Evolutionary conservation across 2,888 invertebrate species (phyloP).

Genomic region (Conus canariensis): DNA sequence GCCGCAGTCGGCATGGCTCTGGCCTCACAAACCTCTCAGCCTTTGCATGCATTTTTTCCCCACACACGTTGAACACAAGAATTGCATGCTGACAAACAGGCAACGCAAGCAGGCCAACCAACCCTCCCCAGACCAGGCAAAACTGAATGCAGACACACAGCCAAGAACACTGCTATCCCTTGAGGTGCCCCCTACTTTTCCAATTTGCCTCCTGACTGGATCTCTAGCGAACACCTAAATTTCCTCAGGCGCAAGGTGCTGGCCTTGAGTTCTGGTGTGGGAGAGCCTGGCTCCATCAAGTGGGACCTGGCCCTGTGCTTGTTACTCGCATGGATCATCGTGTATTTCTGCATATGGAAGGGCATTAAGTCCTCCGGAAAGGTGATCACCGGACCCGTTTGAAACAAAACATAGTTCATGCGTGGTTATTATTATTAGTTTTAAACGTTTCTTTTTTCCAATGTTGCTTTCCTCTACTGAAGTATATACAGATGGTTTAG

Average conservation of each 20-base stretch:
- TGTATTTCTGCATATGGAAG: conserved; percentile 79
- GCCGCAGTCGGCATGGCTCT: conserved; percentile 39
- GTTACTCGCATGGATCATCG: conserved; percentile 75
- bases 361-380: conserved; percentile 78
- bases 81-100: conserved; percentile 9
- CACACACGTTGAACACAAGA: conserved; percentile 13
- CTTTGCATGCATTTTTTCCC: conserved; percentile 22
- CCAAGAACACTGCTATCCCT: background rate
- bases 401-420: conserved; percentile 31
- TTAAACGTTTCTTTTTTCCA: background rate
- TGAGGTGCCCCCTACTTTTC: conserved; percentile 17
- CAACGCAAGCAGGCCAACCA: background rate
- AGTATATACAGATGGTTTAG: background rate
- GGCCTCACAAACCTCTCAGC: background rate
- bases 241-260: conserved; percentile 77
- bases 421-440: conserved; percentile 6
- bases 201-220: conserved; percentile 13
- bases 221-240: conserved; percentile 37
- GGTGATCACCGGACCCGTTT: conserved; percentile 62
- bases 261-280: conserved; percentile 75
- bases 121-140: background rate
- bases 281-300: conserved; percentile 75
- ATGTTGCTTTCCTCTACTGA: background rate
- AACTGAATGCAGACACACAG: background rate
- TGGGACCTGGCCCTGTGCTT: conserved; percentile 78